Evolutionary conservation across 2,113 vertebrate species (phyloP), one percentile per base, ranked within the genome.

Genomic region (Ellobius talpinus): DNA sequence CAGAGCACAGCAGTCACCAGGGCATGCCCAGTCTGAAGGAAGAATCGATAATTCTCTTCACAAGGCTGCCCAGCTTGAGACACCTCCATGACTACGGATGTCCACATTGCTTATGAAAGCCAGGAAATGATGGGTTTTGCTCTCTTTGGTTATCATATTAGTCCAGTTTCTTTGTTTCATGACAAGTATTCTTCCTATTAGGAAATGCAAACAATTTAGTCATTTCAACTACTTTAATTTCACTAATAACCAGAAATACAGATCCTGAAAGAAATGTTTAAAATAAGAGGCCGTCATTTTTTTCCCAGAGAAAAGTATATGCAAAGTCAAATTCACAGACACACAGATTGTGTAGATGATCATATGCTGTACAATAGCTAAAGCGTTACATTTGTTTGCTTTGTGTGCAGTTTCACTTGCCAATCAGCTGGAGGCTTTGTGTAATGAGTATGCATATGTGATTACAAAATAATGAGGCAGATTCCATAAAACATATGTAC

Each of bases 401-500:
- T 52, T 29, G 6, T 65, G 4, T 21, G 73, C 17, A 6, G 50
- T 86, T 86, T 91, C 82, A 76, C 11, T 89, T 92, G 31, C 89
- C 90, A 89, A 23, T 86, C 45, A n/a, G 36, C 31, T 72, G 68
- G 73, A 86, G 16, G 24, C 63, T 87, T 63, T 31, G 8, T 45
- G 11, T 74, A 50, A 66, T 45, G 42, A 21, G 77, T 61, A 55
- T 90, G 8, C 8, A 74, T 79, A 70, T 79, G 50, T 93, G 77
- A 94, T 73, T 72, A 93, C 9, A 89, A 94, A 82, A 89, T 81
- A 79, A 85, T 84, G 50, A 91, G 86, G 45, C 85, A 84, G 55
- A 78, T 89, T 94, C 29, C 19, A 77, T 24, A 95, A 91, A 95
- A 91, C 66, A 93, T 45, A 86, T 86, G 84, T 68, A 29, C 65